A percentile compares a stretch with the other conserved stretches of the same genome.
These are phyloP conservation scores for Macrotis lagotis DNA, from an alignment of 2,113 vertebrate genomes.

Conservation along the genomic window DNA sequence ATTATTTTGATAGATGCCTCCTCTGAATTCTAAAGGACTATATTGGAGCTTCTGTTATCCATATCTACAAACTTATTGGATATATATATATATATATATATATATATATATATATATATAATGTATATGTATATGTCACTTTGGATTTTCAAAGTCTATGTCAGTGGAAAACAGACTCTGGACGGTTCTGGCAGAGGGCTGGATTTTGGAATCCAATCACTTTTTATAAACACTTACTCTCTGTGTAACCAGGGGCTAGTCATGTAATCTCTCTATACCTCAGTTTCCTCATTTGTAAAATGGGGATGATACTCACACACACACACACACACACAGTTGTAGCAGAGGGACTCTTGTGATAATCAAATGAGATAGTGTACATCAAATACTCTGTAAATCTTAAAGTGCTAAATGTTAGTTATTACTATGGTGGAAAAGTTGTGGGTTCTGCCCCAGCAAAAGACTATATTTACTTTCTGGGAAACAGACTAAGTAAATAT, in stretches of 20 bases:
- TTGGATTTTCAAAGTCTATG: background rate
- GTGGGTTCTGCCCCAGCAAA: background rate
- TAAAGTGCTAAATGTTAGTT: background rate
- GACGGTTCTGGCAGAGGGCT: background rate
- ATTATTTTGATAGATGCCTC: background rate
- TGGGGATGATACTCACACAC: background rate
- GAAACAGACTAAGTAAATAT: background rate
- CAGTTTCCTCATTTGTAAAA: background rate
- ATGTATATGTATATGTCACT: background rate
- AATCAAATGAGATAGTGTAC: background rate
- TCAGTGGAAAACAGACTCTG: background rate
- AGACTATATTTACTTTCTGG: background rate
- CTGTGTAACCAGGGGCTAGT: background rate
- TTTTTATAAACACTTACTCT: background rate
- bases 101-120: too few species aligned
- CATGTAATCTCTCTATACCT: background rate
- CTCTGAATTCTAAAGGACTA: background rate
- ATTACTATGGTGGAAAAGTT: background rate
- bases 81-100: too few species aligned
- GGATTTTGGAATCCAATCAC: background rate
- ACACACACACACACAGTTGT: background rate
- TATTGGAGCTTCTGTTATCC: background rate
- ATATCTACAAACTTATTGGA: background rate
- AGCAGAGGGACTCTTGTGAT: background rate
- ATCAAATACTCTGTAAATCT: background rate